Evolutionary conservation across 2,797 vertebrate genomes (phyloP).

Genomic region (Scleropages formosus): DNA sequence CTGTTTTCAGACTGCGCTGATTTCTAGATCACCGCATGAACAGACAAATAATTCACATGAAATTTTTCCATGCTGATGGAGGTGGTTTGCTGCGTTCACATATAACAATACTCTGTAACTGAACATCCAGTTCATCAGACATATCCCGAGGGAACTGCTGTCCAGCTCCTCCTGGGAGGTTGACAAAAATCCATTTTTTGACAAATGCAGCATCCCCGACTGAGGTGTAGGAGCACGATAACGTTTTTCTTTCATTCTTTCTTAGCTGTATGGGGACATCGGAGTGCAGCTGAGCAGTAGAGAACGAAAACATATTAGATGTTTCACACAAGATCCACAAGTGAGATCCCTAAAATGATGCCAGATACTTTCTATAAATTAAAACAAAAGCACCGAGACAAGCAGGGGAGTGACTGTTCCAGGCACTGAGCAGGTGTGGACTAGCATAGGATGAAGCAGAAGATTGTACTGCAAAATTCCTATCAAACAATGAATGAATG

Average conservation of each 20-base stretch:
- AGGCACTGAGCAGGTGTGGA: neutral
- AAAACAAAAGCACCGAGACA: too few relatives aligned
- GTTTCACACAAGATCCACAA: too few relatives aligned
- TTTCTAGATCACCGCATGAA: neutral
- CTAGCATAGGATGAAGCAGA: too few relatives aligned
- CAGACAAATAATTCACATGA: neutral
- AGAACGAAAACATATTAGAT: neutral
- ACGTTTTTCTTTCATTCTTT: neutral
- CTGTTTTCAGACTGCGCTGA: neutral
- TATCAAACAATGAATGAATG: neutral
- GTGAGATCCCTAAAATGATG: neutral
- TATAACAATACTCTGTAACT: neutral
- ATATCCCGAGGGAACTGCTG: neutral
- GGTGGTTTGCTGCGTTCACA: too few relatives aligned
- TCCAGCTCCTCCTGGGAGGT: neutral
- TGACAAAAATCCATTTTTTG: conserved; percentile 9
- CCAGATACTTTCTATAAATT: too few relatives aligned
- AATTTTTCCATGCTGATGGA: too few relatives aligned
- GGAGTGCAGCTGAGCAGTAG: conserved; percentile 9
- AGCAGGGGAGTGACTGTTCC: neutral
- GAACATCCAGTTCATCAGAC: conserved; percentile 5
- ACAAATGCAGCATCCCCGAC: conserved; percentile 8
- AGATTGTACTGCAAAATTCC: too few relatives aligned
- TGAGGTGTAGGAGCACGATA: conserved; percentile 22
- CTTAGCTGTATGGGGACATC: conserved; percentile 18